Evolutionary conservation across 2,888 invertebrate genomes (phyloP).

Genomic region (Geophilus truncorum): DNA sequence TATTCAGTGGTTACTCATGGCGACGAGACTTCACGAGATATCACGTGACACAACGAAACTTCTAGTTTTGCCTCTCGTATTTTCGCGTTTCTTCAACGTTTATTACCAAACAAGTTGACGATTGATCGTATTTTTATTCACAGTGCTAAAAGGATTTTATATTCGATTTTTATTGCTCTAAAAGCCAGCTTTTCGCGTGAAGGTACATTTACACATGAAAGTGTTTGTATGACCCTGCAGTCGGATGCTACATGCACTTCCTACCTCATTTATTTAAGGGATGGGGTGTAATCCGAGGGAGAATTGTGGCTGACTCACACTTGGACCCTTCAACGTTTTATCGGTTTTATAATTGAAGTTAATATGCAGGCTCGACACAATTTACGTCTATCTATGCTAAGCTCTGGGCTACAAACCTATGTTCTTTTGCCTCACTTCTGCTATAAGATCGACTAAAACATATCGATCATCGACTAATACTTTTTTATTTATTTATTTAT

Average conservation of each 20-base stretch:
- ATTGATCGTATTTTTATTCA: background rate
- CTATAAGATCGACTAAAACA: background rate
- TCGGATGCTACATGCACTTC: background rate
- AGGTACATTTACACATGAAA: background rate
- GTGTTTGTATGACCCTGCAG: background rate
- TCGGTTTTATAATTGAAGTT: slow-evolving; percentile 16
- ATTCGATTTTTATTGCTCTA: background rate
- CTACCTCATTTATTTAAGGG: slow-evolving; percentile 12
- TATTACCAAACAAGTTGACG: no score
- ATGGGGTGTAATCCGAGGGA: slow-evolving; percentile 4
- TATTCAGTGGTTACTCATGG: no score
- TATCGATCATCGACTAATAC: background rate
- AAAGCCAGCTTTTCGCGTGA: background rate
- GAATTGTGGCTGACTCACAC: slow-evolving; percentile 20
- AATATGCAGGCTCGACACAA: background rate
- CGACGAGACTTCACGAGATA: no score
- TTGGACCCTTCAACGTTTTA: slow-evolving; percentile 20
- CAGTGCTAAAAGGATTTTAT: background rate
- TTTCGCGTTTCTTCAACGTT: no score
- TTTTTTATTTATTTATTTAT: background rate
- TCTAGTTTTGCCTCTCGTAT: no score
- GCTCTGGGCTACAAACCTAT: background rate
- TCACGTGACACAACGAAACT: no score
- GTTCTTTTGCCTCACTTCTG: background rate
- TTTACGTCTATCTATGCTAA: background rate